These are phyloP conservation scores for Drosophila rubida DNA, from an alignment of 2,888 invertebrate species.

Conservation along the genomic window DNA sequence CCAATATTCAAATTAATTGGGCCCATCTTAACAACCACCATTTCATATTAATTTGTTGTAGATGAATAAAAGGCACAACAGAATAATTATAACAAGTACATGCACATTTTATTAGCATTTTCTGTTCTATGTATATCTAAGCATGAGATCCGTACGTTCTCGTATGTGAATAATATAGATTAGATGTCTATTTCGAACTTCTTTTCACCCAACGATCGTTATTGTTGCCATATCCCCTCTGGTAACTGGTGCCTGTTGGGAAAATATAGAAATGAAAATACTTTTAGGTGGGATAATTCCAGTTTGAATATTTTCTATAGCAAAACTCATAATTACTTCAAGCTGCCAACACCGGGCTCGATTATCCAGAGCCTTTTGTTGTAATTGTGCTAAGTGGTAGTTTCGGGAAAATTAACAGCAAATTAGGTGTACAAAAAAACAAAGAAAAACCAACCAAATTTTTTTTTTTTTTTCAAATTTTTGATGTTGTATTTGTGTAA, in stretches of 20 bases:
- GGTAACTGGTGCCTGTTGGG: conserved; percentile 75
- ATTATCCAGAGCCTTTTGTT: conserved; percentile 53
- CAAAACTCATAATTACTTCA: conserved; percentile 22
- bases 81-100: conserved; percentile 45
- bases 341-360: conserved; percentile 52
- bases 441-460: conserved; percentile 34
- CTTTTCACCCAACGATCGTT: conserved; percentile 55
- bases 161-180: conserved; percentile 17
- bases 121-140: conserved; percentile 49
- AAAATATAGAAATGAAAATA: conserved; percentile 33
- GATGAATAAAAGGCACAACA: conserved; percentile 1
- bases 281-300: conserved; percentile 30
- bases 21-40: background rate
- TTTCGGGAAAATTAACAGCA: conserved; percentile 26
- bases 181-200: conserved; percentile 31
- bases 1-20: background rate
- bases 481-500: conserved; percentile 48
- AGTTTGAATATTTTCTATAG: background rate
- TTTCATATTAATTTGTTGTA: background rate
- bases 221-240: conserved; percentile 68
- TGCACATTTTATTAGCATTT: conserved; percentile 59
- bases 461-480: conserved; percentile 21
- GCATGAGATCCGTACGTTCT: conserved; percentile 64
- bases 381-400: conserved; percentile 16
- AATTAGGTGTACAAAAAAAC: conserved; percentile 23